Evolutionary conservation across 2,113 vertebrate genomes (phyloP), one percentile per base, ranked within the genome.

Genomic region (Forbesichthys papilliferus): DNA sequence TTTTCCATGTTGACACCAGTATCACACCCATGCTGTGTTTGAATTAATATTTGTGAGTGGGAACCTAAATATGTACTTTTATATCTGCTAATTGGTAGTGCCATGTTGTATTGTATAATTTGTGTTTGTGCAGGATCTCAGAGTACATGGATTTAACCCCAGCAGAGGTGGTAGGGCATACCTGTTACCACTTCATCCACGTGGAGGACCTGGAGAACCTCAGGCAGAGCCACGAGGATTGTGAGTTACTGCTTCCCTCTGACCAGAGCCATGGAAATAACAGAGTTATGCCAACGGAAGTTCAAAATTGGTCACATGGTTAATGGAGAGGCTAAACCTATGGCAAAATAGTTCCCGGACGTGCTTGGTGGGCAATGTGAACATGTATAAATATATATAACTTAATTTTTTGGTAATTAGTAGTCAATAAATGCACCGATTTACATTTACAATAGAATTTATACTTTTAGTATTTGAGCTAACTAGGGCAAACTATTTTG

Each of bases 121-220:
- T 66, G 48, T 74, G 14, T 36, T 20, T 47, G 16, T 42, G 47
- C 64, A 96, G 95, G 88, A 94, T 96, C 86, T 94, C 94, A 0
- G 95, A 96, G 79, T 96, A 96, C 57, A 96, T 96, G 95, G 95
- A 96, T 79, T 85, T 96, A 74, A 93, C 92, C 58, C 93, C 95
- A 34, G 92, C 93, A 0, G 95, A 96, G 79, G 94, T 96, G 11
- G 94, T 96, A 64, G 95, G 95, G 51, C 93, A 94, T 47, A 96
- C 94, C 70, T 96, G 95, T 70, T 96, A 96, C 84, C 94, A 93
- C 82, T 96, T 96, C 61, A 90, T 95, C 64, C 88, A 96, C 0
- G 95, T 93, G n/a, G 94, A 96, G 83, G 95, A 96, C 4, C 90
- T 94, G 52, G 93, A 94, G 33, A 92, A 90, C 61, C 90, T 96